Conservation (phyloP, 2,797 vertebrate genomes). For the Eulemur coronatus region DNA sequence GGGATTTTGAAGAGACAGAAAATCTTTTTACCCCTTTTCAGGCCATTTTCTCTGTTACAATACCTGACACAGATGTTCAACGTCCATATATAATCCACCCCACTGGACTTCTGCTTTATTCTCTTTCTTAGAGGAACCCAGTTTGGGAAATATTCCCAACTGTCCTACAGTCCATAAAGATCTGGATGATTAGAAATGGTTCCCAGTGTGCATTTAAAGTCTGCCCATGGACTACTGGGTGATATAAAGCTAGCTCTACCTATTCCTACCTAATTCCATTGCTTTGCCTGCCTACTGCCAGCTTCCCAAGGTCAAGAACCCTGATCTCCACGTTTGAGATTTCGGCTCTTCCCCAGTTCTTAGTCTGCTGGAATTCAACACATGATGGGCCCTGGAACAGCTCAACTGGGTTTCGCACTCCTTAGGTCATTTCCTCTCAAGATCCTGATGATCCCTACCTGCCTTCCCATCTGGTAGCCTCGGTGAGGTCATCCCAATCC, state of each 20-base stretch:
- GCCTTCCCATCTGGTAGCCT: not conserved
- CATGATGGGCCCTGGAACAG: not conserved
- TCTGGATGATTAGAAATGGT: not conserved
- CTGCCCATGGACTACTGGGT: not conserved
- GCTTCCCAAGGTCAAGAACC: not conserved
- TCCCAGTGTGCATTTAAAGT: not conserved
- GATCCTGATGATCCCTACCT: not conserved
- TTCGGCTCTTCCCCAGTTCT: not conserved
- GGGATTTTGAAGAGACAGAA: too few species aligned
- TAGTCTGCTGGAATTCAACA: not conserved
- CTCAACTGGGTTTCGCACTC: not conserved
- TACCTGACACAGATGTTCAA: not conserved
- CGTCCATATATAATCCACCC: not conserved
- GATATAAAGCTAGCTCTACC: not conserved
- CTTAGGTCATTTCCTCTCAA: not conserved
- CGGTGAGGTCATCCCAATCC: not conserved
- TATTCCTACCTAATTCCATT: not conserved
- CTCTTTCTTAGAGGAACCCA: not conserved
- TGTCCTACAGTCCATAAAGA: not conserved
- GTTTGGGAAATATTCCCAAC: not conserved
- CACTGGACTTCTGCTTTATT: not conserved
- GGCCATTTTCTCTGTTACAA: too few species aligned
- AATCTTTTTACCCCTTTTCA: too few species aligned
- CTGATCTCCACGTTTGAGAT: not conserved
- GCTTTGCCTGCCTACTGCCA: not conserved